phyloP scores from a whole-genome alignment of 1,140 invertebrate genomes.

The Brachionus sp. region DNA sequence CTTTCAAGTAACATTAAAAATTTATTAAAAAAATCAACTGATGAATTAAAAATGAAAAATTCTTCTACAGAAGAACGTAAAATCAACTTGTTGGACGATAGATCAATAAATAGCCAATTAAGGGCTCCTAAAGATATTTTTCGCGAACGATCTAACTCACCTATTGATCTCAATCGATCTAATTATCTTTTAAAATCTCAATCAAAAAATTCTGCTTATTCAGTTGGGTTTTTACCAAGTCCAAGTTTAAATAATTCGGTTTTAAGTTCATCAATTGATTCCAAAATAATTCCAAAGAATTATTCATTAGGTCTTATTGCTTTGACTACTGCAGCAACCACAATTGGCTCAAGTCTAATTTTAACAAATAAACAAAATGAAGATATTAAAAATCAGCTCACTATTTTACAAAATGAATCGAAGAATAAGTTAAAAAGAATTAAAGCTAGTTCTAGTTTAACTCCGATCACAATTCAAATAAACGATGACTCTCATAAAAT shows the following conservation, averaged over 20 bases:
- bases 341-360: background rate
- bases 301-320: constrained; percentile 10
- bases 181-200: background rate
- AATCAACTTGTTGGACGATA: background rate
- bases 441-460: constrained; percentile 1
- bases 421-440: background rate
- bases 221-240: constrained; percentile 22
- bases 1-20: background rate
- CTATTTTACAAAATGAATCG: background rate
- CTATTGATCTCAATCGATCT: background rate
- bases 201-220: constrained; percentile 20
- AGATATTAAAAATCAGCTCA: background rate
- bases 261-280: background rate
- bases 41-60: background rate
- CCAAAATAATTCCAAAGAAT: background rate
- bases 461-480: background rate
- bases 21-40: background rate
- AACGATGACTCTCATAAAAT: background rate
- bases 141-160: background rate
- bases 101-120: background rate
- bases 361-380: background rate
- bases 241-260: background rate
- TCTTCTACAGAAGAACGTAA: background rate
- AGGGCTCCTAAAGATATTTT: background rate
- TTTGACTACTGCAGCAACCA: background rate